Conservation (phyloP, 2,888 invertebrate genomes). For the Drosophila antonietae region DNA sequence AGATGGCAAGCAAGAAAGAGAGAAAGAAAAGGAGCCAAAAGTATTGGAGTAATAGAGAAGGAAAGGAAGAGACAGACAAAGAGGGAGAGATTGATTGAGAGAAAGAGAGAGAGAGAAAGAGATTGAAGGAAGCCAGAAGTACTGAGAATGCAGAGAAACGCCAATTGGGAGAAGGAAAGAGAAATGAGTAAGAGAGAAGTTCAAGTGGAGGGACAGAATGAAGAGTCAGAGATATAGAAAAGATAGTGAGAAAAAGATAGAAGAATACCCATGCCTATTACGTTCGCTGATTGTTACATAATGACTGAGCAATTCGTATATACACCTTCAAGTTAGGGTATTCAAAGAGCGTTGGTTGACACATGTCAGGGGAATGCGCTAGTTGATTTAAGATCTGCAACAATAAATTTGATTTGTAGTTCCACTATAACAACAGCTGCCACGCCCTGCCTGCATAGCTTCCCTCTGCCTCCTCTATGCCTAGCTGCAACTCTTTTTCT, state of each 20-base stretch:
- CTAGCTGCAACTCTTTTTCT: not conserved
- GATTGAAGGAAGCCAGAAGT: no score
- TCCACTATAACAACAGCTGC: conserved; percentile 4
- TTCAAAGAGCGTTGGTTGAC: conserved; percentile 42
- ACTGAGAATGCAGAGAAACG: no score
- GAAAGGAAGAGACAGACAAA: not conserved
- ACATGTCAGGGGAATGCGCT: conserved; percentile 48
- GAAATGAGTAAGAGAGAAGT: no score
- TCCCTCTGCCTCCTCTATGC: not conserved
- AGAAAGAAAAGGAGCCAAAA: not conserved
- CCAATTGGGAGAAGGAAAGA: no score
- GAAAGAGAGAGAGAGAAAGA: no score
- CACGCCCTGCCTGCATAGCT: not conserved
- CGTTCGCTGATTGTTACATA: not conserved
- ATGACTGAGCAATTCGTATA: not conserved
- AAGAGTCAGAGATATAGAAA: not conserved
- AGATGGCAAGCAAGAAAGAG: not conserved
- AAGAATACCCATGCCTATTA: no score
- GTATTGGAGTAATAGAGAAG: not conserved
- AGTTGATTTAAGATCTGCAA: conserved; percentile 51
- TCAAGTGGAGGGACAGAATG: no score
- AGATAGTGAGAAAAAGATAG: not conserved
- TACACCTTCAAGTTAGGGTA: conserved; percentile 2
- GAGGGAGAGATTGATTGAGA: no score
- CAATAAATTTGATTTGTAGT: conserved; percentile 55